A percentile compares a stretch with the other conserved stretches of the same genome.
Evolutionary conservation across 2,113 vertebrate genomes (phyloP).

Genomic region (Oplegnathus fasciatus): DNA sequence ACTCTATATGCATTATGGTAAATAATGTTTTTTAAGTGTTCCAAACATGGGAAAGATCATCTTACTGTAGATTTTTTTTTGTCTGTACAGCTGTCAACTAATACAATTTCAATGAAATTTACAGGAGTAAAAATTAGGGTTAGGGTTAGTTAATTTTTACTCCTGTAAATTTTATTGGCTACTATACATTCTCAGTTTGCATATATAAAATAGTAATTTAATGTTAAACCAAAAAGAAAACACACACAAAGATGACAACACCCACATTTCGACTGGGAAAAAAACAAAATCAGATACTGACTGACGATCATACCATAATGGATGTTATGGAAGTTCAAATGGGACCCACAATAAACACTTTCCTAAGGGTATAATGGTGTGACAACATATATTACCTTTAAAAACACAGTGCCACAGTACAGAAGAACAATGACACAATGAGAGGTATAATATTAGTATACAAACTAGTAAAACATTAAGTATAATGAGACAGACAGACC

Average conservation of each 20-base stretch:
- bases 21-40: not conserved
- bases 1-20: not conserved
- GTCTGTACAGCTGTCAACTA: not conserved
- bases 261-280: slow-evolving; percentile 22
- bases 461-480: slow-evolving; percentile 9
- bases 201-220: not conserved
- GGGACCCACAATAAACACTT: slow-evolving; percentile 54
- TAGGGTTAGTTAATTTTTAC: not conserved
- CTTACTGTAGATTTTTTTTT: not conserved
- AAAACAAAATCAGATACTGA: slow-evolving; percentile 40
- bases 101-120: not conserved
- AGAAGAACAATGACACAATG: slow-evolving; percentile 48
- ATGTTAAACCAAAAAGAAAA: slow-evolving; percentile 36
- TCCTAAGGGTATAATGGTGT: slow-evolving; percentile 48
- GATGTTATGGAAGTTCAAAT: slow-evolving; percentile 56
- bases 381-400: slow-evolving; percentile 46
- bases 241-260: slow-evolving; percentile 33
- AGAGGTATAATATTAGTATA: slow-evolving; percentile 38
- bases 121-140: too few species aligned
- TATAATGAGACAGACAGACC: slow-evolving; percentile 43
- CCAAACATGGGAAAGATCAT: not conserved
- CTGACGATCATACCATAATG: slow-evolving; percentile 45
- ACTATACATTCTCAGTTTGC: not conserved
- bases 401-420: slow-evolving; percentile 47
- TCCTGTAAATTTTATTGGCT: not conserved